Base-by-base conservation (phyloP, 2,888 invertebrate genomes). In the Hirtodrosophila duncani region DNA sequence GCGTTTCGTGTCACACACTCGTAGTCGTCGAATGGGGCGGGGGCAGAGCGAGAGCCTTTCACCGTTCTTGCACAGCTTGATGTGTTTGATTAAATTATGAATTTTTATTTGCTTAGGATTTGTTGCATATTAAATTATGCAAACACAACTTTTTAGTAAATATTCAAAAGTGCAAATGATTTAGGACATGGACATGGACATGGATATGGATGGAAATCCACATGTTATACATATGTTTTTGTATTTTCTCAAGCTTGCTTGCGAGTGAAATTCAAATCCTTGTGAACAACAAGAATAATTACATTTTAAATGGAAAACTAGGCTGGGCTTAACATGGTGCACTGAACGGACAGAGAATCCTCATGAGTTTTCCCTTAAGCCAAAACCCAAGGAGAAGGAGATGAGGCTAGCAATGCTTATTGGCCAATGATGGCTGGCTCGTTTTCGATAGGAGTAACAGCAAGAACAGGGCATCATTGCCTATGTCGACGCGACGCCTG, bases 51-150 rank as follows among this genome's bases (percentile, higher is more conserved):
- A n/a, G n/a, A n/a, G n/a, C n/a, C 16, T 11, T 37, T 27, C 9
- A 43, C n/a, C 17, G 21, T 42, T 36, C 26, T 58, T 23, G 43
- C 23, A 60, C 29, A 21, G 29, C 5, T 57, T 48, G 37, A 21
- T 11, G 31, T 37, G 62, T 64, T 79, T 72, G 68, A 74, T 74
- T 72, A 80, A 74, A 77, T 77, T 68, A 80, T 58, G 45, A 51
- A 51, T 48, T 67, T 58, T 52, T 68, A 33, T 72, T 48, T 51
- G 51, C 44, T 37, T 39, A 27, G 51, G 41, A 50, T 60, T 45
- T 59, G 49, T 49, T 49, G 56, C 52, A 67, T 72, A 60, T 56
- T 37, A 64, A 43, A 68, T 57, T 36, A 39, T 33, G 43, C 30
- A 11, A 36, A 39, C 36, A 41, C 20, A 55, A 33, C 42, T 49